Base-by-base conservation (phyloP, 2,113 vertebrate species). In the Balaenoptera acutorostrata region DNA sequence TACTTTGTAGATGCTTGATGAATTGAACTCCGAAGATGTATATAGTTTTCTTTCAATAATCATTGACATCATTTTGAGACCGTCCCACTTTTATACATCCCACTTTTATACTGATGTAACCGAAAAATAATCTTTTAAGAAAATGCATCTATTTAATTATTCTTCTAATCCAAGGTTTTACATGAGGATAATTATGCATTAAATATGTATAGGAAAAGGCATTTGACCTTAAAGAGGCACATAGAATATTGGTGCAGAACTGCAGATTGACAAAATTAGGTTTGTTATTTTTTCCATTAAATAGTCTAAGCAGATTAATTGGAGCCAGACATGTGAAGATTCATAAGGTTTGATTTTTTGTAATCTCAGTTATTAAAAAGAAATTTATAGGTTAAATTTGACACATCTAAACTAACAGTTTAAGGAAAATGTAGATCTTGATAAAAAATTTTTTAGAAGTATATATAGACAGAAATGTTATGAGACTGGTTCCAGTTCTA, bases 301-400 rank as follows among this genome's bases (percentile, higher is more conserved):
- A 96, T 71, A 96, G 84, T 92, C 86, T 96, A 97, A 97, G 84
- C 95, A 96, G 94, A 98, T 97, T 97, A 97, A 98, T 92, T 96
- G 90, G 93, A 98, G 97, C 69, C 95, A 97, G 96, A 90, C 75
- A 17, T 36, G 10, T 59, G 78, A 88, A 90, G 75, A 96, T 90
- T 75, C 88, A 20, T 36, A 81, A 49, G 44, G 66, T 77, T 93
- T 89, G 39, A 41, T 69, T 85, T 80, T 88, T 85, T 39, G 36
- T 90, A 97, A 95, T 59, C 88, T 78, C 69, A 82, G 69, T 92
- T 88, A 80, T 90, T 90, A 64, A 36, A 91, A 93, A 84, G 31
- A 97, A 88, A 63, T 66, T 72, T 89, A 63, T 46, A 88, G 69
- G 57, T 80, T 89, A 92, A 11, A 88, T 93, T 95, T 97, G 83